These are phyloP conservation scores for Rhynchomys soricoides DNA, from an alignment of 2,113 vertebrate genomes.

Conservation along the genomic window DNA sequence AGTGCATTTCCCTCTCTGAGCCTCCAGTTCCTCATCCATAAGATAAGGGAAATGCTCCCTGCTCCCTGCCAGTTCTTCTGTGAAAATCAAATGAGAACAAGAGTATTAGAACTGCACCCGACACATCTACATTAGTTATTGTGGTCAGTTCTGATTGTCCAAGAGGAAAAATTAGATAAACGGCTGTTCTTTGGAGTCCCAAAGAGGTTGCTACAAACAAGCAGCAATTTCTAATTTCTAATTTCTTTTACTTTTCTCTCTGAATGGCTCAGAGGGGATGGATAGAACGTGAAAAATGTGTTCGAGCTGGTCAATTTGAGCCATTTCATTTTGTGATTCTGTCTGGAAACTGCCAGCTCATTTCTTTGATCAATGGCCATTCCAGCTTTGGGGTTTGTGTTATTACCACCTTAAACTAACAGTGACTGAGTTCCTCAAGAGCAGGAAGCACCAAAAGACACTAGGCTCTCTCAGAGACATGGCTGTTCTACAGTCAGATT, in stretches of 20 bases:
- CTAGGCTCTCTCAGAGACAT: neutral
- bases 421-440: constrained; percentile 53
- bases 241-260: constrained; percentile 79
- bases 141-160: constrained; percentile 3
- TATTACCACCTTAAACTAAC: constrained; percentile 70
- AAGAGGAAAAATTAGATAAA: constrained; percentile 58
- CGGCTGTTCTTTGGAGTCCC: constrained; percentile 61
- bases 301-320: constrained; percentile 65
- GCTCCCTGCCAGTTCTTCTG: neutral
- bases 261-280: constrained; percentile 75
- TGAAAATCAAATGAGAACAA: constrained; percentile 52
- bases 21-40: neutral
- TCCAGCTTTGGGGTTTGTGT: constrained; percentile 45
- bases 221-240: constrained; percentile 78
- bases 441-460: neutral
- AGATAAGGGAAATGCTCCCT: neutral
- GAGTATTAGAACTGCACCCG: neutral
- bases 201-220: constrained; percentile 68
- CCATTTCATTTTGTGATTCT: constrained; percentile 74
- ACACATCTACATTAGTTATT: neutral
- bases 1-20: constrained; percentile 10
- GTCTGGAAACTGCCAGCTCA: constrained; percentile 70
- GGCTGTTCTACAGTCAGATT: neutral
- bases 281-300: constrained; percentile 74
- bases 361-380: constrained; percentile 74